Percentiles rank a stretch among this genome's conserved stretches.
Conservation (phyloP, 2,113 vertebrate species). For the Leptosomus discolor region DNA sequence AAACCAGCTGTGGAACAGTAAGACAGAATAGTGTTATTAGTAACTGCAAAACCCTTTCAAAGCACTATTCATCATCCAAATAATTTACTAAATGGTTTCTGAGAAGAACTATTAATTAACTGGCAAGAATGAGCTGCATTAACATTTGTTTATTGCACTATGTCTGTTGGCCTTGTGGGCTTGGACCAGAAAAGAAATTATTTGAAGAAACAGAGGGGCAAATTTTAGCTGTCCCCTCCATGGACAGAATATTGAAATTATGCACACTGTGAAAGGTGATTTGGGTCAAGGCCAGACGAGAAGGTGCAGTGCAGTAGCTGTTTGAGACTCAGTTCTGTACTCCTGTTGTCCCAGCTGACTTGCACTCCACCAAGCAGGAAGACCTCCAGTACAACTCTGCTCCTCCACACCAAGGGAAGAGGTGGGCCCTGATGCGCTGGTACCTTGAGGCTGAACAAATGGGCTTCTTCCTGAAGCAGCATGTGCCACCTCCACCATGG, state of each 20-base stretch:
- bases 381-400: background rate
- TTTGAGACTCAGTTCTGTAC: background rate
- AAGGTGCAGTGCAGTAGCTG: background rate
- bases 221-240: background rate
- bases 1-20: constrained; percentile 39
- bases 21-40: constrained; percentile 46
- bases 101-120: constrained; percentile 62
- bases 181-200: background rate
- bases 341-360: background rate
- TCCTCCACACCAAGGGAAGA: background rate
- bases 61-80: constrained; percentile 45
- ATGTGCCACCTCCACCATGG: background rate
- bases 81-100: constrained; percentile 63
- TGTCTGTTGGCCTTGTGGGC: background rate
- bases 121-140: constrained; percentile 12
- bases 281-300: background rate
- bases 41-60: constrained; percentile 48
- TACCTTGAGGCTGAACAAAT: background rate
- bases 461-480: background rate
- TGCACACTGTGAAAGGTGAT: background rate
- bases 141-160: constrained; percentile 12
- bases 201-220: background rate
- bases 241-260: background rate
- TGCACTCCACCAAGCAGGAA: background rate
- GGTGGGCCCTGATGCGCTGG: too few relatives aligned